phyloP scores from a whole-genome alignment of 2,888 invertebrate genomes.

The Tortricodes alternella region DNA sequence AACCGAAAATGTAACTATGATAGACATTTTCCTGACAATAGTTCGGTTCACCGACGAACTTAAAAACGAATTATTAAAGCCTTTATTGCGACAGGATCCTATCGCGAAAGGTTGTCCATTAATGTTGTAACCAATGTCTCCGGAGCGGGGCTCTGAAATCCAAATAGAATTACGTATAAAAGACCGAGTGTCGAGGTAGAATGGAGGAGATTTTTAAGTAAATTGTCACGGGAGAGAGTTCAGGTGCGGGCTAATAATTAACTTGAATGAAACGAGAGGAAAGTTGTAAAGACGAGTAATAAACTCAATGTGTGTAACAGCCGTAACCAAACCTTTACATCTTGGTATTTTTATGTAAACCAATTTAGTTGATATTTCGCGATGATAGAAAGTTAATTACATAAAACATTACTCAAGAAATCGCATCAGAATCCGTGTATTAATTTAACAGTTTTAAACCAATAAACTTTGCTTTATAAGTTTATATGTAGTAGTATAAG shows the following conservation, averaged over 20 bases:
- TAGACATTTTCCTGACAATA: constrained; percentile 1
- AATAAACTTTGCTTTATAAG: too few relatives aligned
- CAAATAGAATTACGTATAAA: constrained; percentile 17
- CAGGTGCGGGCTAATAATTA: not conserved
- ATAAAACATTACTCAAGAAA: too few relatives aligned
- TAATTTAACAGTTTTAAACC: too few relatives aligned
- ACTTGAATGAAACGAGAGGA: not conserved
- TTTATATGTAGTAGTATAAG: too few relatives aligned
- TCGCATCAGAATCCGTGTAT: too few relatives aligned
- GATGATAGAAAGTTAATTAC: too few relatives aligned
- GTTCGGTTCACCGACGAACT: constrained; percentile 6
- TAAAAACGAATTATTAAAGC: constrained; percentile 9
- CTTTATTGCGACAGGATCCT: constrained; percentile 13
- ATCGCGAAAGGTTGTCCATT: constrained; percentile 1
- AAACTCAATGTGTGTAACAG: too few relatives aligned
- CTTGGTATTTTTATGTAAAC: too few relatives aligned
- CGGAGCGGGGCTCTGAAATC: constrained; percentile 15
- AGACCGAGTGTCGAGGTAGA: constrained; percentile 7
- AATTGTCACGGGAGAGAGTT: not conserved
- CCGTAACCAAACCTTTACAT: too few relatives aligned
- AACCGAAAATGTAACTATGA: too few relatives aligned
- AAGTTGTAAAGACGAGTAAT: too few relatives aligned
- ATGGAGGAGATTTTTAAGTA: not conserved
- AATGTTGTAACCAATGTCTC: constrained; percentile 9
- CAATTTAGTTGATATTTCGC: too few relatives aligned